Percentiles rank a stretch among this genome's conserved stretches.
Conservation (phyloP, 1,140 invertebrate species). For the Arctopsyche grandis region DNA sequence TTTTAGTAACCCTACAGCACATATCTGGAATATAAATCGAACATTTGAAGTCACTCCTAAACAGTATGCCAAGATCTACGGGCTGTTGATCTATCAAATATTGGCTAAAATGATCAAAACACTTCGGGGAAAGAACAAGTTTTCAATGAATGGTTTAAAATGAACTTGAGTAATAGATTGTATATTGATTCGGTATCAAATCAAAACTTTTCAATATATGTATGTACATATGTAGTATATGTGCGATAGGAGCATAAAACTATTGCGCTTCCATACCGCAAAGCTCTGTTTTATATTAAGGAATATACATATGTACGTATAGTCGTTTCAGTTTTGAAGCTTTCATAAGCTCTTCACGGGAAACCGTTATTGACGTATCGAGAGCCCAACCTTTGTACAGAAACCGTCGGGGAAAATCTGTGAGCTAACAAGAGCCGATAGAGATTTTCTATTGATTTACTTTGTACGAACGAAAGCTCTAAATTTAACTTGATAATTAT, state of each 20-base stretch:
- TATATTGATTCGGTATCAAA: no score
- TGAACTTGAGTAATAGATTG: no score
- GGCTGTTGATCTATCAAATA: no score
- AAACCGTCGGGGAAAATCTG: not conserved
- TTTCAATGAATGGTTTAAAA: no score
- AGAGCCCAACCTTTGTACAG: slow-evolving; percentile 9
- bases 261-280: not conserved
- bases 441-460: not conserved
- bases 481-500: no score
- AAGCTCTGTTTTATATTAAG: not conserved
- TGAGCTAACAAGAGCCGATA: slow-evolving; percentile 2
- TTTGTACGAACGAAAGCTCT: not conserved
- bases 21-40: no score
- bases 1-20: no score
- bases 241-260: not conserved
- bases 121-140: no score
- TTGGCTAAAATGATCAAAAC: no score
- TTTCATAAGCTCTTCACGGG: slow-evolving; percentile 43
- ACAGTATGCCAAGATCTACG: no score
- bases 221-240: not conserved
- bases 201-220: not conserved
- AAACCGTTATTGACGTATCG: slow-evolving; percentile 45
- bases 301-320: not conserved
- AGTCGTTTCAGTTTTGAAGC: slow-evolving; percentile 28
- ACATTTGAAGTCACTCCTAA: no score